Evolutionary conservation across 2,797 vertebrate species (phyloP).

Genomic region (Chrysolophus pictus): DNA sequence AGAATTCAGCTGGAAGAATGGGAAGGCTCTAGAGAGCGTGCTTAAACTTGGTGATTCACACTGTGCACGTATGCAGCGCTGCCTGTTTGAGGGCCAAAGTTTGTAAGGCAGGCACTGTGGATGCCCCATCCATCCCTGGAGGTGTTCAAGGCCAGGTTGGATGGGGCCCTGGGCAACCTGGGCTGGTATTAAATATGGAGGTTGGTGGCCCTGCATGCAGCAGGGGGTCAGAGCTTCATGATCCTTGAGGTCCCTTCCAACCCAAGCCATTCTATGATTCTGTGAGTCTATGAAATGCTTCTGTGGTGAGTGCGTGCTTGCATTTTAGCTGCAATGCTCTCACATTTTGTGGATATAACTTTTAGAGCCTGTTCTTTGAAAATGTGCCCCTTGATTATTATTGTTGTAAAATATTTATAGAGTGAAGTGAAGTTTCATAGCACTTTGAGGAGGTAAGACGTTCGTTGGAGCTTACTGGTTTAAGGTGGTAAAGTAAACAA

Average conservation of each 20-base stretch:
- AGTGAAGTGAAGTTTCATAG: not conserved
- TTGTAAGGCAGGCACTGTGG: not conserved
- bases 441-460: not conserved
- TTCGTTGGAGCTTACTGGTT: not conserved
- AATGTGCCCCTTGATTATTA: not conserved
- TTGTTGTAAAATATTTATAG: not conserved
- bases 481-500: not conserved
- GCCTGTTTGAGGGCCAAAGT: not conserved
- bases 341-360: not conserved
- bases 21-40: not conserved
- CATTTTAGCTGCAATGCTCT: not conserved
- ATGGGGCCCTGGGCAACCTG: too few relatives aligned
- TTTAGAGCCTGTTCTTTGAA: not conserved
- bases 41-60: not conserved
- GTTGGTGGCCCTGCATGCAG: too few relatives aligned
- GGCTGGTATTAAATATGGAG: too few relatives aligned
- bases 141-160: too few relatives aligned
- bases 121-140: too few relatives aligned
- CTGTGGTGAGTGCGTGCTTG: rapidly evolving
- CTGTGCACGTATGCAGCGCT: not conserved
- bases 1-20: not conserved
- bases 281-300: not conserved
- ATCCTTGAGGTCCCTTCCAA: too few relatives aligned
- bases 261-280: too few relatives aligned
- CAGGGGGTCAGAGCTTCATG: too few relatives aligned